Conservation (phyloP, 2,888 invertebrate species). For the Hydrotaea diabolus region DNA sequence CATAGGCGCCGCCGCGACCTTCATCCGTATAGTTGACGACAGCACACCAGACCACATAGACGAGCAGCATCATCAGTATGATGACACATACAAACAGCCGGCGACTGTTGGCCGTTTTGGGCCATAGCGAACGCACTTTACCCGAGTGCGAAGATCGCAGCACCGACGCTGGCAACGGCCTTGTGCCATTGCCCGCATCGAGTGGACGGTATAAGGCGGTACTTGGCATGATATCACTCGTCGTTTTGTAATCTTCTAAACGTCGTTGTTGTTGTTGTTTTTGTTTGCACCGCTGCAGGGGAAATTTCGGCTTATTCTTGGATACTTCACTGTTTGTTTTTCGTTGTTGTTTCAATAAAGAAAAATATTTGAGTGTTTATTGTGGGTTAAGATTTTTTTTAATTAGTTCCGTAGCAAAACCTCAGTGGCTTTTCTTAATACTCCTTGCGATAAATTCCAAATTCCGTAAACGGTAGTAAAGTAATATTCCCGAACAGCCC, state of each 20-base stretch:
- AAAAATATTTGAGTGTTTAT: not conserved
- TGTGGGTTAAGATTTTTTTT: not conserved
- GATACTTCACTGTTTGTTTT: not conserved
- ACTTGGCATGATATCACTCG: slow-evolving; percentile 68
- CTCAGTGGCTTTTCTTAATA: slow-evolving; percentile 4
- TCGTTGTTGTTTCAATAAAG: not conserved
- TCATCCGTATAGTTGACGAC: slow-evolving; percentile 67
- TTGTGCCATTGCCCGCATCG: slow-evolving; percentile 55
- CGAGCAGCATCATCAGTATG: slow-evolving; percentile 69
- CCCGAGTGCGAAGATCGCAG: not conserved
- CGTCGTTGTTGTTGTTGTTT: too few relatives aligned
- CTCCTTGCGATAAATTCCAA: not conserved
- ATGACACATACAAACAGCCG: slow-evolving; percentile 70
- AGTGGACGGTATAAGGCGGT: slow-evolving; percentile 68
- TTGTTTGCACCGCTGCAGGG: not conserved
- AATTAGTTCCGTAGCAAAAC: not conserved
- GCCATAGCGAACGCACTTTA: slow-evolving; percentile 63
- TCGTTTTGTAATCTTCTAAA: not conserved
- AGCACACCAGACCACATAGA: slow-evolving; percentile 74
- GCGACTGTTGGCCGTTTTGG: slow-evolving; percentile 64
- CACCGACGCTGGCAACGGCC: slow-evolving; percentile 22
- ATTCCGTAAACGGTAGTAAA: slow-evolving; percentile 9
- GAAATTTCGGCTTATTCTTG: not conserved
- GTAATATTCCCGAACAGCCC: slow-evolving; percentile 6
- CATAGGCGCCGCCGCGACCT: slow-evolving; percentile 27